phyloP scores from a whole-genome alignment of 2,888 invertebrate species.

The Ophraella communa region DNA sequence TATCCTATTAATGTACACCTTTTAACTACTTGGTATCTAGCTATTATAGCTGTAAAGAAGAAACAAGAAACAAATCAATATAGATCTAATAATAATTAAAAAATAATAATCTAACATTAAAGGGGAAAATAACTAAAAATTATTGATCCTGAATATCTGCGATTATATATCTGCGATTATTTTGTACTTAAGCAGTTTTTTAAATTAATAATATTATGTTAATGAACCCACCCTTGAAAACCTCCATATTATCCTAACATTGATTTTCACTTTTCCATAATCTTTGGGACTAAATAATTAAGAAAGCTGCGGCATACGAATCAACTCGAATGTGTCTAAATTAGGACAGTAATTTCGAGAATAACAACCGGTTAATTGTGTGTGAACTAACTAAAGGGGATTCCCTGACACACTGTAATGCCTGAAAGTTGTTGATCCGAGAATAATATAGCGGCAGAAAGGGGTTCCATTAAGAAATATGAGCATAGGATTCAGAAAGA shows the following conservation, averaged over 20 bases:
- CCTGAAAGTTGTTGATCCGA: constrained; percentile 38
- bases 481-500: background rate
- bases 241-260: constrained; percentile 1
- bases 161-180: no score
- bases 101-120: no score
- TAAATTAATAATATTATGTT: background rate
- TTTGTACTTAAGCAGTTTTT: no score
- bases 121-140: no score
- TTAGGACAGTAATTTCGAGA: constrained; percentile 38
- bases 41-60: no score
- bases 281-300: constrained; percentile 31
- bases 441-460: constrained; percentile 30
- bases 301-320: constrained; percentile 31
- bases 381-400: constrained; percentile 35
- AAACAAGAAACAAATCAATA: no score
- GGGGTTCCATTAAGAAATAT: constrained; percentile 19
- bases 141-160: no score
- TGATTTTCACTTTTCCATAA: constrained; percentile 22
- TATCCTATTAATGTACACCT: no score
- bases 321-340: constrained; percentile 40
- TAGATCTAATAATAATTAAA: no score
- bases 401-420: constrained; percentile 17
- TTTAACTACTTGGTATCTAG: no score
- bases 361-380: constrained; percentile 41
- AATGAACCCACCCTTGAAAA: background rate